Evolutionary conservation across 2,113 vertebrate species (phyloP), one percentile per base, ranked within the genome.

Genomic region (Lampris incognitus): DNA sequence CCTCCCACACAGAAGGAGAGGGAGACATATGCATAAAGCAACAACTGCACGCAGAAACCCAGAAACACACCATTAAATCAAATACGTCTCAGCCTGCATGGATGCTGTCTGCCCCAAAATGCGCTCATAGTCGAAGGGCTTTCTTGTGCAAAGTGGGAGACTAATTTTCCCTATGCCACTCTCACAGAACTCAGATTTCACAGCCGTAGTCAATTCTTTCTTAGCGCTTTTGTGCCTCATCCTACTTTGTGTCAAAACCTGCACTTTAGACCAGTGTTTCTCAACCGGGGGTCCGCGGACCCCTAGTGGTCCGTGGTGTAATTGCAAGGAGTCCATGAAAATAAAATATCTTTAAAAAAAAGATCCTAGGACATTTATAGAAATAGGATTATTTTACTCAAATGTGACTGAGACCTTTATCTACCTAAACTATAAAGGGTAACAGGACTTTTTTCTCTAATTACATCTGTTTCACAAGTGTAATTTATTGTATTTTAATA

Each of bases 1-100:
- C 85, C 90, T 87, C 91, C 92, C 89, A 92, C 89, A 54, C 91
- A 90, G 80, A 60, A 74, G 66, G 73, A 84, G 70, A 82, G 72
- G 83, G 77, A 89, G 74, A 75, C 9, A 79, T 82, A 82, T 83
- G 81, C 76, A 77, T 72, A 71, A 72, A 77, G 67, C 81, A 78
- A 72, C 48, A 57, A 67, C 76, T 81, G 73, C 64, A 74, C 36
- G 63, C 51, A 68, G 5, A 69, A n/a, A 44, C 68, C 57, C 66
- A 67, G 55, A 69, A 24, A 62, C 66, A 68, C 81, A 70, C 63
- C 59, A 55, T 82, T 46, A 80, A 79, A 74, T 71, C 85, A 46
- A 66, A 79, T 9, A 69, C 49, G 68, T 82, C 81, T 83, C 72
- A 81, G 78, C 81, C 78, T 81, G 84, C 61, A 55, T 38, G 49